A percentile compares a stretch with the other conserved stretches of the same genome.
phyloP scores from a whole-genome alignment of 2,113 vertebrate genomes.

The Cisticola juncidis region DNA sequence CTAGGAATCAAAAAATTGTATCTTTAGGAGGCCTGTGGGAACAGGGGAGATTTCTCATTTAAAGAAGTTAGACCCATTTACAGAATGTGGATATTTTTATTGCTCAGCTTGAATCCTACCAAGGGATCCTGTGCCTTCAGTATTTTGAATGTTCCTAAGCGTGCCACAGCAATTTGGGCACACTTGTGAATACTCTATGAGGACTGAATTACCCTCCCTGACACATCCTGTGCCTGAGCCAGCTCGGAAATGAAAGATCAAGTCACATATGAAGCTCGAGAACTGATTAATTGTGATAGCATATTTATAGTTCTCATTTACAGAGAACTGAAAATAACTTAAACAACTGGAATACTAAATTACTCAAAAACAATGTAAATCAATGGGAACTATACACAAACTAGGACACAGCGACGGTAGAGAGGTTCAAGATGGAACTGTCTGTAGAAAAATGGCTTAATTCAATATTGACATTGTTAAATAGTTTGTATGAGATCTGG shows the following conservation, averaged over 20 bases:
- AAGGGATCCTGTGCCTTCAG: conserved; percentile 1
- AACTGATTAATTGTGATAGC: conserved; percentile 36
- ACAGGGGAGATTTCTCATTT: neutral
- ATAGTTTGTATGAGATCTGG: neutral
- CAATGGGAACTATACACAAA: neutral
- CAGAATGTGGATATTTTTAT: conserved; percentile 33
- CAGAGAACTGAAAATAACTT: neutral
- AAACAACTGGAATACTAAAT: neutral
- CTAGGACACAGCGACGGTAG: neutral
- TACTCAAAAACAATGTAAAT: neutral
- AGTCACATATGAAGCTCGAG: neutral
- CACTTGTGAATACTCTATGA: conserved; percentile 8
- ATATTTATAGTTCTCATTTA: conserved; percentile 58
- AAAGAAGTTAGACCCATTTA: conserved; percentile 10
- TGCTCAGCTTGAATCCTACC: conserved; percentile 28
- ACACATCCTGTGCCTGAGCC: conserved; percentile 4
- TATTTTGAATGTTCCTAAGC: neutral
- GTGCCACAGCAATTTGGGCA: neutral
- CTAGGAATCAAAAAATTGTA: neutral
- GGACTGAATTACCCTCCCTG: neutral
- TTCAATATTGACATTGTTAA: neutral
- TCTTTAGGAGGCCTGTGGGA: neutral
- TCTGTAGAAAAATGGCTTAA: neutral
- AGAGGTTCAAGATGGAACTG: neutral
- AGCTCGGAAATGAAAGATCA: conserved; percentile 14